Evolutionary conservation across 2,113 vertebrate genomes (phyloP).

Genomic region (Gymnobelideus leadbeateri): DNA sequence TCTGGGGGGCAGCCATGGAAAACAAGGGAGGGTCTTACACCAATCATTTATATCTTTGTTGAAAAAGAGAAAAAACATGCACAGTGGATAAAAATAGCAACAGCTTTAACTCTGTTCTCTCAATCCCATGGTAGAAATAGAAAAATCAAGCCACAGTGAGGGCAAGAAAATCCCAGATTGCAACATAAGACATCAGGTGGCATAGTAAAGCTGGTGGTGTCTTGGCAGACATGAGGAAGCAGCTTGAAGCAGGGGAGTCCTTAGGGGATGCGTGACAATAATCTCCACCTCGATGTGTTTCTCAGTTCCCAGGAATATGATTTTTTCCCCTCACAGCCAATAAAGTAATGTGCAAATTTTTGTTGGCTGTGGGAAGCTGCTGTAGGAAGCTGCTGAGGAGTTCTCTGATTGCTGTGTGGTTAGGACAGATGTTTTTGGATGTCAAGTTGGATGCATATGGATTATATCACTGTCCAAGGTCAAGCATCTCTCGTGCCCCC

Average conservation of each 20-base stretch:
- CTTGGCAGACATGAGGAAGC: background rate
- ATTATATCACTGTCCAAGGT: constrained; percentile 55
- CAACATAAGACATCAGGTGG: background rate
- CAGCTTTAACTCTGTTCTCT: constrained; percentile 50
- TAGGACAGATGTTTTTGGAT: background rate
- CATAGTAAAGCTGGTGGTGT: background rate
- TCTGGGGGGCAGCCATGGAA: constrained; percentile 42
- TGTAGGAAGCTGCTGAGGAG: too few species aligned
- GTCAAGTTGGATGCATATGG: background rate
- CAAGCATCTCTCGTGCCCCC: background rate
- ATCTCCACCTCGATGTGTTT: background rate
- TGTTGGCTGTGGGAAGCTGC: background rate
- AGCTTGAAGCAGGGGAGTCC: background rate
- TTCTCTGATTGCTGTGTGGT: background rate
- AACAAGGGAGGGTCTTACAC: background rate
- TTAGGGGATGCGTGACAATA: background rate
- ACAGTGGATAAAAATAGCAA: constrained; percentile 71
- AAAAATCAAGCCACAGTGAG: constrained; percentile 50
- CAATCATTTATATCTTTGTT: constrained; percentile 56
- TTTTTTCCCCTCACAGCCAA: background rate
- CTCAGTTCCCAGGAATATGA: background rate
- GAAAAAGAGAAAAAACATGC: constrained; percentile 38
- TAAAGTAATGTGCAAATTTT: background rate
- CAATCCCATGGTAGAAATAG: constrained; percentile 24
- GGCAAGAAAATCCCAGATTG: background rate